Percentiles rank a stretch among this genome's conserved stretches.
Evolutionary conservation across 2,888 invertebrate species (phyloP).

Genomic region (Eupithecia centaureata): DNA sequence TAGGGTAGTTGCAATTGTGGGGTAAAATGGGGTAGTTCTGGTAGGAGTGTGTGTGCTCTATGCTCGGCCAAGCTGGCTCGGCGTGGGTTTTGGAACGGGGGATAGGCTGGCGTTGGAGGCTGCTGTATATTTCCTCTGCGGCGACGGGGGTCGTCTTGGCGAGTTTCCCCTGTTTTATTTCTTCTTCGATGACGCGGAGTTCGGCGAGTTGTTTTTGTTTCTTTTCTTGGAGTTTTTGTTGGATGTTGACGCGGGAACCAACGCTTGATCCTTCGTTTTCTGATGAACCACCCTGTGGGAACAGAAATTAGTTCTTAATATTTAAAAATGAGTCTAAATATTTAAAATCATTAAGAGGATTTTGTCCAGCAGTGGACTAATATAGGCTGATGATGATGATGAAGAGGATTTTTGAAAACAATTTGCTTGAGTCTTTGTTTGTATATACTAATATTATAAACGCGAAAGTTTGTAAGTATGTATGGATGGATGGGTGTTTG

Average conservation of each 20-base stretch:
- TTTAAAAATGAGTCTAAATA: too few species aligned
- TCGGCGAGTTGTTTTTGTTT: constrained; percentile 94
- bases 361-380: too few species aligned
- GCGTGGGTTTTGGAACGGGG: constrained; percentile 88
- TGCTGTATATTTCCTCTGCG: constrained; percentile 83
- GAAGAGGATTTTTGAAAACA: too few species aligned
- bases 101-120: constrained; percentile 86
- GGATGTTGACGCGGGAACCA: constrained; percentile 91
- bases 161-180: constrained; percentile 92
- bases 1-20: constrained; percentile 73
- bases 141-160: constrained; percentile 82
- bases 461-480: too few species aligned
- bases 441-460: too few species aligned
- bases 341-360: too few species aligned
- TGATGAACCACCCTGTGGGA: constrained; percentile 84
- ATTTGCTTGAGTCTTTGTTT: too few species aligned
- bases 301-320: too few species aligned
- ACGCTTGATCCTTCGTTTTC: constrained; percentile 91
- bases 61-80: constrained; percentile 81
- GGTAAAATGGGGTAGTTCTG: constrained; percentile 76
- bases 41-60: constrained; percentile 76
- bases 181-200: constrained; percentile 90
- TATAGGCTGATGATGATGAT: too few species aligned
- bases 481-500: too few species aligned
- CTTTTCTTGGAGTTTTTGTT: constrained; percentile 93